Evolutionary conservation across 2,797 vertebrate species (phyloP).

Genomic region (Ceyx erithaca): DNA sequence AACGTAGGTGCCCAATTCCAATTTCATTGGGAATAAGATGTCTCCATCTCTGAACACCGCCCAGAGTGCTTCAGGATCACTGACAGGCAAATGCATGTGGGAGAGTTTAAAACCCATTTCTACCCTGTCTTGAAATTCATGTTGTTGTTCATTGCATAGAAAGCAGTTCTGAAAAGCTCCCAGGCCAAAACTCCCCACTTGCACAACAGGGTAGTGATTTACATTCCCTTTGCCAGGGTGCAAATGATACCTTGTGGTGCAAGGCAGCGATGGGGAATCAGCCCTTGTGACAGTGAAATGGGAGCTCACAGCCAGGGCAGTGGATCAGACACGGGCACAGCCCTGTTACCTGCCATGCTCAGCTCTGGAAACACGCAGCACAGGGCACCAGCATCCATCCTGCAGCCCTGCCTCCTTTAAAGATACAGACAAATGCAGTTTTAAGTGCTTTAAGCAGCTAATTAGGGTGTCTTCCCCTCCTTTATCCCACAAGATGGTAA

Average conservation of each 20-base stretch:
- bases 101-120: conserved; percentile 12
- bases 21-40: neutral
- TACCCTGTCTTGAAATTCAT: conserved; percentile 23
- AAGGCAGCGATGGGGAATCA: neutral
- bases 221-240: conserved; percentile 2
- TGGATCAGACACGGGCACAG: neutral
- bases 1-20: neutral
- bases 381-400: neutral
- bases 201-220: conserved; percentile 14
- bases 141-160: conserved; percentile 22
- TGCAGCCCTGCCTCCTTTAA: conserved; percentile 46
- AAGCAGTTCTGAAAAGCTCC: conserved; percentile 38
- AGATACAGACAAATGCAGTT: conserved; percentile 55
- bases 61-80: neutral
- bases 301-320: neutral
- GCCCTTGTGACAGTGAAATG: neutral
- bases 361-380: neutral
- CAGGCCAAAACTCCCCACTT: conserved; percentile 20
- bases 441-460: conserved; percentile 74
- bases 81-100: neutral
- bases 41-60: neutral
- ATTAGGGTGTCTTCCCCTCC: conserved; percentile 77
- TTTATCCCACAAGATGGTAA: conserved; percentile 78
- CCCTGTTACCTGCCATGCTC: neutral
- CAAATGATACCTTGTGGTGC: neutral